Conservation (phyloP, 2,888 invertebrate genomes). For the Clistopyga incitator region DNA sequence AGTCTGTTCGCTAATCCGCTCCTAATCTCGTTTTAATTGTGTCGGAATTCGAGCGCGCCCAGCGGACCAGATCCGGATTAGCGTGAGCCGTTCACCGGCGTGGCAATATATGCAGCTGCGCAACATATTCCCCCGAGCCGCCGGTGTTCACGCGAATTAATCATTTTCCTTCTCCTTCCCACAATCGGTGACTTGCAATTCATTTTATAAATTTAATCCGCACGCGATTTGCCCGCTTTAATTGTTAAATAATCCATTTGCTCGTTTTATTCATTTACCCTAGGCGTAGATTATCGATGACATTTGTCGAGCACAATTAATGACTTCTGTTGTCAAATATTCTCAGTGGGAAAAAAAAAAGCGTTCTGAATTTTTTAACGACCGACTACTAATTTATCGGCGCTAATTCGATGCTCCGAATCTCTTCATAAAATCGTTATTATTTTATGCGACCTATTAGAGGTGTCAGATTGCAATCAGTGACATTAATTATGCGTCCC, state of each 20-base stretch:
- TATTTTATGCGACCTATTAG: neutral
- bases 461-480: too few species aligned
- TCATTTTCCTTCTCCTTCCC: constrained; percentile 9
- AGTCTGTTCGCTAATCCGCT: constrained; percentile 71
- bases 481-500: too few species aligned
- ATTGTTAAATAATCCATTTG: constrained; percentile 1
- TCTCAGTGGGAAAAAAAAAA: too few species aligned
- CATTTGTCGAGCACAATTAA: neutral
- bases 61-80: constrained; percentile 77
- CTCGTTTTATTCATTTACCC: too few species aligned
- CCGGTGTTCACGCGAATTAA: neutral
- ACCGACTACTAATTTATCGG: neutral
- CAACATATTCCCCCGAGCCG: constrained; percentile 47
- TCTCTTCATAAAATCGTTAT: neutral
- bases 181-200: neutral
- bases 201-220: constrained; percentile 1
- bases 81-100: constrained; percentile 60
- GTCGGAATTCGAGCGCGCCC: constrained; percentile 74
- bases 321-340: neutral
- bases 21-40: constrained; percentile 78
- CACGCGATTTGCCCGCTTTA: neutral
- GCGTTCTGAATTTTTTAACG: too few species aligned
- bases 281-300: neutral
- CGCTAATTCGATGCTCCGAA: neutral
- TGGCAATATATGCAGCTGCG: constrained; percentile 40